phyloP scores from a whole-genome alignment of 2,888 invertebrate genomes.

The Sclerodermus sp. region DNA sequence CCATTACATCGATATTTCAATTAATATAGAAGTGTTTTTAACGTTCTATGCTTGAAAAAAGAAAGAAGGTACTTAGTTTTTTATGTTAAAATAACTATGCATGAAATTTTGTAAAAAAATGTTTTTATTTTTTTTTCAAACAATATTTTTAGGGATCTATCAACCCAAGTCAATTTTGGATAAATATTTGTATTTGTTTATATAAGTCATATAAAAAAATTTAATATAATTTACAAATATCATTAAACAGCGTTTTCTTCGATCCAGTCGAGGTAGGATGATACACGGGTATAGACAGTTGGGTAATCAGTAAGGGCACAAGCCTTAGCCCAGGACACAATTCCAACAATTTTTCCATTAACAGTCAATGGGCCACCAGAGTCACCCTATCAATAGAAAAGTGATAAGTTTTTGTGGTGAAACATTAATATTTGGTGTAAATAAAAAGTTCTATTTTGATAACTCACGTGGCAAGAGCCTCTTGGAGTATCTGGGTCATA shows the following conservation, averaged over 20 bases:
- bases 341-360: slow-evolving; percentile 28
- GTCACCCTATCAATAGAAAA: slow-evolving; percentile 35
- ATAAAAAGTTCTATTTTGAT: too few species aligned
- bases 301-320: slow-evolving; percentile 30
- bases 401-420: too few species aligned
- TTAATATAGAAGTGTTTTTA: too few species aligned
- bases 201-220: background rate
- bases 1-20: too few species aligned
- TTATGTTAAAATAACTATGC: too few species aligned
- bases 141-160: too few species aligned
- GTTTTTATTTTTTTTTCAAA: too few species aligned
- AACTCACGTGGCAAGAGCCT: slow-evolving; percentile 38
- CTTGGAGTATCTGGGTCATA: slow-evolving; percentile 20
- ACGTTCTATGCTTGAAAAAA: too few species aligned
- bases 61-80: too few species aligned
- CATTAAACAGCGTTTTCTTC: slow-evolving; percentile 16
- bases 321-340: slow-evolving; percentile 32
- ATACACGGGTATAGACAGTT: slow-evolving; percentile 32
- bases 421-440: too few species aligned
- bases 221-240: background rate
- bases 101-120: too few species aligned
- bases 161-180: too few species aligned
- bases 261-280: slow-evolving; percentile 31
- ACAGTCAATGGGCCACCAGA: slow-evolving; percentile 38
- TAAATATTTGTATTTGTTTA: background rate